Conservation (phyloP, 2,888 invertebrate genomes). For the Yponomeuta cagnagella region DNA sequence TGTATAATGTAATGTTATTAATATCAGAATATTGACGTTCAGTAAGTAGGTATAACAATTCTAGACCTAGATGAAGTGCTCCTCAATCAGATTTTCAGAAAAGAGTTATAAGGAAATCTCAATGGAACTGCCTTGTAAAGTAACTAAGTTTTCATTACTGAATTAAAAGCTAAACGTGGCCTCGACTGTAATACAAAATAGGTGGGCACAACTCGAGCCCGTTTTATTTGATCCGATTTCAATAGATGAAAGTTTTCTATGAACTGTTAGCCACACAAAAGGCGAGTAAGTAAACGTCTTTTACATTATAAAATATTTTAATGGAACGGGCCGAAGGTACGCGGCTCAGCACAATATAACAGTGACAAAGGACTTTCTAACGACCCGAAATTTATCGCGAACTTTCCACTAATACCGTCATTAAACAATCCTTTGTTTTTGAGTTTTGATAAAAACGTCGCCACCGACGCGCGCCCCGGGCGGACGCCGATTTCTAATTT, state of each 20-base stretch:
- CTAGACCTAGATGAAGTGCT: too few relatives aligned
- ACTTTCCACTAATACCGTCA: constrained; percentile 72
- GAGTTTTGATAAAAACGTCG: constrained; percentile 67
- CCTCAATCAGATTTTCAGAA: too few relatives aligned
- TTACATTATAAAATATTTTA: constrained; percentile 27
- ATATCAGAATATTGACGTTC: too few relatives aligned
- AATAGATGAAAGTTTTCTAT: constrained; percentile 4
- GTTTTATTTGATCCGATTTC: not conserved
- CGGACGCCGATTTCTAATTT: constrained; percentile 53
- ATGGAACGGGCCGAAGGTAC: constrained; percentile 44
- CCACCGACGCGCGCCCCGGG: constrained; percentile 44
- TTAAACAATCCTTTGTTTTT: constrained; percentile 72
- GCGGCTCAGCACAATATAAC: constrained; percentile 58
- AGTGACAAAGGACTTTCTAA: constrained; percentile 64
- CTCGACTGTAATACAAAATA: not conserved
- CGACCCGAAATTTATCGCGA: constrained; percentile 69
- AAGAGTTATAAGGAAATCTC: too few relatives aligned
- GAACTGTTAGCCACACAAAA: constrained; percentile 7
- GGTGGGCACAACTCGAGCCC: not conserved
- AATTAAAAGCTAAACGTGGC: not conserved
- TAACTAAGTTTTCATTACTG: not conserved
- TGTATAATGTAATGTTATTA: too few relatives aligned
- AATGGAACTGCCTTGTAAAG: too few relatives aligned
- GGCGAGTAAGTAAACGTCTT: not conserved
- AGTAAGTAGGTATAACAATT: too few relatives aligned